Evolutionary conservation across 2,113 vertebrate species (phyloP).

Genomic region (Centropus unirufus): DNA sequence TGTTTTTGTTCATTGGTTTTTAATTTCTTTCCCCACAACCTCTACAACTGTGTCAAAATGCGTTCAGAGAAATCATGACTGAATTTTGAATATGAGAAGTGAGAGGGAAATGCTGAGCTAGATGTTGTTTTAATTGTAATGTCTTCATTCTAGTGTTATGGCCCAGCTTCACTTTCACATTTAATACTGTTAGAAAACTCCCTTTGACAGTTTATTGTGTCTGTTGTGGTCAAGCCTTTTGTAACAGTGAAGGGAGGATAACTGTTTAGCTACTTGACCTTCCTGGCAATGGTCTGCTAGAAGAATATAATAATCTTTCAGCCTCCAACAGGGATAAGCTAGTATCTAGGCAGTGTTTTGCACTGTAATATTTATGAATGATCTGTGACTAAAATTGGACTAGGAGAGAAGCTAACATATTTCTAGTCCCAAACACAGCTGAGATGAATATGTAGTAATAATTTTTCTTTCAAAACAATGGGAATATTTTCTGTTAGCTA

Average conservation of each 20-base stretch:
- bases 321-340: constrained; percentile 50
- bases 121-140: background rate
- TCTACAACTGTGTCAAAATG: background rate
- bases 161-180: background rate
- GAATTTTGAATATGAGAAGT: background rate
- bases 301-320: constrained; percentile 65
- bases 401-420: background rate
- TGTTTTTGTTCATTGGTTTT: no score
- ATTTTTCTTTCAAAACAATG: background rate
- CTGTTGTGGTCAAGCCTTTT: constrained; percentile 30
- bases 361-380: constrained; percentile 46
- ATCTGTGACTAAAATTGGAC: constrained; percentile 21
- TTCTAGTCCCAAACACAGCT: background rate
- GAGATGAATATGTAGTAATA: background rate
- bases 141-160: background rate
- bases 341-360: constrained; percentile 6
- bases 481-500: background rate
- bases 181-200: background rate
- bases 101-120: background rate
- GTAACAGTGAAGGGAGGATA: background rate
- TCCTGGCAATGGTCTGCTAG: constrained; percentile 34
- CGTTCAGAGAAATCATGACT: background rate
- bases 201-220: background rate
- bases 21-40: fast-evolving
- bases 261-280: constrained; percentile 58